These are phyloP conservation scores for Andricus grossulariae DNA, from an alignment of 1,140 invertebrate species.

Conservation along the genomic window DNA sequence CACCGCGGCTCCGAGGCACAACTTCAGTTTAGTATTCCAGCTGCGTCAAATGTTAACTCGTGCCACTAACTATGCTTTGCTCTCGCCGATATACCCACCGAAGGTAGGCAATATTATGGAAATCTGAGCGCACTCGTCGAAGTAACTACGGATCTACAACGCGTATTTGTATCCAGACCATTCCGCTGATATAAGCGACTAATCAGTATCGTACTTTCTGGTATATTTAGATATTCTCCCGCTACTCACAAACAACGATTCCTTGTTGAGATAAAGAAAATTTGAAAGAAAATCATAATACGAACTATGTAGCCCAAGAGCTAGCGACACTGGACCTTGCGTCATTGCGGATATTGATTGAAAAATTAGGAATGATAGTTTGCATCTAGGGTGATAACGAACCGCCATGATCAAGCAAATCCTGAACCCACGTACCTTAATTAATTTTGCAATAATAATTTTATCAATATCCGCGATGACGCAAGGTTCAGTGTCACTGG, in stretches of 20 bases:
- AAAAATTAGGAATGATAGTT: too few relatives aligned
- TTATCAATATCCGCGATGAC: too few relatives aligned
- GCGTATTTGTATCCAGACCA: constrained; percentile 37
- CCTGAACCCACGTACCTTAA: too few relatives aligned
- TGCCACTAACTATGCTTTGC: constrained; percentile 54
- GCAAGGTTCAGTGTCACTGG: too few relatives aligned
- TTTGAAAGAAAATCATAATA: too few relatives aligned
- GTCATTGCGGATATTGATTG: too few relatives aligned
- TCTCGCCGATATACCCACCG: constrained; percentile 32
- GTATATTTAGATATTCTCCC: constrained; percentile 33
- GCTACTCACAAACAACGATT: background rate
- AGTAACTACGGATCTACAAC: constrained; percentile 37
- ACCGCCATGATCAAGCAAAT: too few relatives aligned
- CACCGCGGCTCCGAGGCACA: constrained; percentile 40
- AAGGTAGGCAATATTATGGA: constrained; percentile 41
- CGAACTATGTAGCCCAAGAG: too few relatives aligned
- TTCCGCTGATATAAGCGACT: constrained; percentile 27
- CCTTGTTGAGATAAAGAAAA: too few relatives aligned
- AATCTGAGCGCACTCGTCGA: constrained; percentile 30
- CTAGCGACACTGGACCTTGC: too few relatives aligned
- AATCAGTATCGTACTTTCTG: constrained; percentile 33
- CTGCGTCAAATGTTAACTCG: constrained; percentile 62
- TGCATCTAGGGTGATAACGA: too few relatives aligned
- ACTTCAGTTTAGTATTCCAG: constrained; percentile 63
- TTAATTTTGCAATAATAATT: too few relatives aligned